Base-by-base conservation (phyloP, 2,888 invertebrate species). In the Philopedon plagiatum region DNA sequence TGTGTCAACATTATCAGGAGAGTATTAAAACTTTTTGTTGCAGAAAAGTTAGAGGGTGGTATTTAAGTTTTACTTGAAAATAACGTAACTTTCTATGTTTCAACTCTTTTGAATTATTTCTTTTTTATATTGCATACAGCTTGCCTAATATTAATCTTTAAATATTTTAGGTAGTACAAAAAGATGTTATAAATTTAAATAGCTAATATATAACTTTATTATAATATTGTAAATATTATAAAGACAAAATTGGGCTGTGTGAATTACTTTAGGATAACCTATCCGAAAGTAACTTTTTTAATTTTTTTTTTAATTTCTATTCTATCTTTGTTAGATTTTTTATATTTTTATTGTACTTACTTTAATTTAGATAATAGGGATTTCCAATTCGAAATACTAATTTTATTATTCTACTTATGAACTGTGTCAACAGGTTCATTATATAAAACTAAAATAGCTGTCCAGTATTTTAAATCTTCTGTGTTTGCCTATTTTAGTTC, bases 161-260 rank as follows among this genome's bases (percentile, higher is more conserved):
- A 13, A 49, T 26, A 49, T 29, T 54, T 54, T 29, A 54, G 51
- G 29, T 54, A 26, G 29, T 54, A 54, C 29, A 54, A 26, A 51
- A 54, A 54, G n/a, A 9, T 54, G 51, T 54, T 54, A 29, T 32
- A 54, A 54, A 54, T 9, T 29, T 29, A 54, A 29, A 54, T 29
- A 54, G 29, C 8, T 54, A 54, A 54, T 54, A 54, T 54, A 54
- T 54, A 54, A 29, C 29, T 29, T 29, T 54, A 54, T 29, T 54
- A 54, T 54, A 32, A 32, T 66, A 57, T 58, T 66, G 65, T 66
- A 66, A 29, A 66, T 67, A 67, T 60, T 60, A 49, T 37, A 49
- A 63, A 13, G 44, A 67, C 37, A 60, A 67, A 67, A 60, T 67
- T 67, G 49, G 67, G 67, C 67, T 67, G 69, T 69, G 69, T 69